Conservation (phyloP, 2,888 invertebrate species). For the Agrilus mali region DNA sequence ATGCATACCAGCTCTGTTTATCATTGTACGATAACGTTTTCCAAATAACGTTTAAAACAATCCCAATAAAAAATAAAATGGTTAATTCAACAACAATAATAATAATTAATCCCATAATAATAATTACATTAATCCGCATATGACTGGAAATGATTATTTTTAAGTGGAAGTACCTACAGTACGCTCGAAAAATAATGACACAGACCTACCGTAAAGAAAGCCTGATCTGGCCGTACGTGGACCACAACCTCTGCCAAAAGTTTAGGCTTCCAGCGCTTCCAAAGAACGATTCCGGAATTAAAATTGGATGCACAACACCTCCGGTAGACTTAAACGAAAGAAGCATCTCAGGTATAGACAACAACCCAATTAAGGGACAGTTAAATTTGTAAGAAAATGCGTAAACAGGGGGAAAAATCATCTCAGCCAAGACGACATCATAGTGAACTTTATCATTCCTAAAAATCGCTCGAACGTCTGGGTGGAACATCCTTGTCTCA, state of each 20-base stretch:
- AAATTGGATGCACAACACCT: conserved; percentile 25
- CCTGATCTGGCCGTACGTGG: too few relatives aligned
- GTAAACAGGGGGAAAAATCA: conserved; percentile 18
- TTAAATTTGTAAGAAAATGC: conserved; percentile 24
- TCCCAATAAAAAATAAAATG: too few relatives aligned
- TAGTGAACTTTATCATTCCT: conserved; percentile 21
- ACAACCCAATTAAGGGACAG: conserved; percentile 26
- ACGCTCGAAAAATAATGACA: too few relatives aligned
- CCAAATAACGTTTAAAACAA: too few relatives aligned
- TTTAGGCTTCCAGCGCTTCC: conserved; percentile 17
- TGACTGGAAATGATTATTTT: too few relatives aligned
- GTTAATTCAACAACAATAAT: too few relatives aligned
- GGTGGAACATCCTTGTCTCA: conserved; percentile 12
- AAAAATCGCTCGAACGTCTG: conserved; percentile 23
- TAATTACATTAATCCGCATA: conserved; percentile 15
- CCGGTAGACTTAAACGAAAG: conserved; percentile 23
- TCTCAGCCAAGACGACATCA: conserved; percentile 27
- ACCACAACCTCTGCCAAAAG: conserved; percentile 19
- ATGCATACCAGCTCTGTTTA: too few relatives aligned
- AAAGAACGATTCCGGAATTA: conserved; percentile 24
- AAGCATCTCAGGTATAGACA: conserved; percentile 22
- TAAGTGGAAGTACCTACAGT: too few relatives aligned
- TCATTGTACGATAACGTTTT: too few relatives aligned
- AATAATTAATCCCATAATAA: neutral
- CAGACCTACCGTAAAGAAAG: too few relatives aligned